These are phyloP conservation scores for Triops cancriformis DNA, from an alignment of 1,140 invertebrate species.

Conservation along the genomic window DNA sequence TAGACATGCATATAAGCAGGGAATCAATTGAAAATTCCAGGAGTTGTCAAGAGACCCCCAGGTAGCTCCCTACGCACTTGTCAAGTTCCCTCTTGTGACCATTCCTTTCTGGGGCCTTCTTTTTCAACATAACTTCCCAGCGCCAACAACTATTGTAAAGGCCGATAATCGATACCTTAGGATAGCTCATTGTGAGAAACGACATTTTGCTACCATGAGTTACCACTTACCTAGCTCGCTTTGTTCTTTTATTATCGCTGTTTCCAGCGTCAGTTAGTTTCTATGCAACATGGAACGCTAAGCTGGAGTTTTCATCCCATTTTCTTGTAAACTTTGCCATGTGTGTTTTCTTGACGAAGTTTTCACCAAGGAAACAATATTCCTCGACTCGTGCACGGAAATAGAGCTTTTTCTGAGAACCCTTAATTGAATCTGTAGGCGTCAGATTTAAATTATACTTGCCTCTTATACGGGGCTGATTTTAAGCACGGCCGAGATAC, in stretches of 20 bases:
- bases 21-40: constrained; percentile 1
- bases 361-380: too few relatives aligned
- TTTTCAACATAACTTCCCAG: background rate
- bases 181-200: background rate
- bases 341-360: too few relatives aligned
- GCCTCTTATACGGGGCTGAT: too few relatives aligned
- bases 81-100: background rate
- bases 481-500: background rate
- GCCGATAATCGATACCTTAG: constrained; percentile 1
- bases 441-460: too few relatives aligned
- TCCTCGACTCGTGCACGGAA: too few relatives aligned
- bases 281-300: too few relatives aligned
- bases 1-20: background rate
- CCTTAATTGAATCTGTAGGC: too few relatives aligned
- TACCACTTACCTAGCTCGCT: background rate
- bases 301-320: too few relatives aligned
- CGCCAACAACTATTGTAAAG: background rate
- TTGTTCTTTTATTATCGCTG: background rate
- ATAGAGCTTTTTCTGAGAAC: too few relatives aligned
- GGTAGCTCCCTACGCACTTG: constrained; percentile 2
- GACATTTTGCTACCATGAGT: background rate
- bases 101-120: background rate
- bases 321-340: too few relatives aligned
- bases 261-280: background rate
- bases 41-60: background rate